Evolutionary conservation across 2,888 invertebrate species (phyloP).

Genomic region (Macrosoma leucophasiata): DNA sequence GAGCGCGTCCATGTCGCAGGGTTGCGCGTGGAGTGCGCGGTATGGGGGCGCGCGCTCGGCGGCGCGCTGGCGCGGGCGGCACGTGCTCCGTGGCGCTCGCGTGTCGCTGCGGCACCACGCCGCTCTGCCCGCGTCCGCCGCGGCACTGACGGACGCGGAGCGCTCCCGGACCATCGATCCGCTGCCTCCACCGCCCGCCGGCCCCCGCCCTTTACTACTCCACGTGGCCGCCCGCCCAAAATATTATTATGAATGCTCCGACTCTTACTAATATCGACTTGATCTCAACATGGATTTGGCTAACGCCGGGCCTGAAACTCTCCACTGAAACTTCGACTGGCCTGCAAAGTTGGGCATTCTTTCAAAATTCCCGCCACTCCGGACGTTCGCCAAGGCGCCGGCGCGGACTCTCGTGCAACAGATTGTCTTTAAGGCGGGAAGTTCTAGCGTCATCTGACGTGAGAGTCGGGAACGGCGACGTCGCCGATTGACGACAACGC

Average conservation of each 20-base stretch:
- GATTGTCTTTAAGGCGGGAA: conserved; percentile 65
- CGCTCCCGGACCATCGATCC: conserved; percentile 56
- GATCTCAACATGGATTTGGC: neutral
- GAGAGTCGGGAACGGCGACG: conserved; percentile 35
- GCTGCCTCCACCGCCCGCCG: conserved; percentile 41
- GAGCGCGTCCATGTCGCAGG: conserved; percentile 66
- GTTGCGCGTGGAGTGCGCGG: conserved; percentile 35
- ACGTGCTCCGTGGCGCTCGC: conserved; percentile 53
- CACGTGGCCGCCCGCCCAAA: conserved; percentile 31
- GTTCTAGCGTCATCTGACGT: conserved; percentile 51
- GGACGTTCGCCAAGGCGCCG: conserved; percentile 37
- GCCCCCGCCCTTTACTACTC: conserved; percentile 31
- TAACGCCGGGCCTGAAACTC: too few relatives aligned
- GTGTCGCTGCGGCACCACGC: conserved; percentile 57
- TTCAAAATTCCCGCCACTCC: conserved; percentile 43
- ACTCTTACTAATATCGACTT: too few relatives aligned
- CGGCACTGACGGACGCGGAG: conserved; percentile 51
- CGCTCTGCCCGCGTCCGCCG: conserved; percentile 68
- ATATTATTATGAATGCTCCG: too few relatives aligned
- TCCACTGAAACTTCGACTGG: too few relatives aligned
- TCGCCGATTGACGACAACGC: conserved; percentile 40
- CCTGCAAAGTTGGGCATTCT: too few relatives aligned
- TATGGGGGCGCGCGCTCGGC: conserved; percentile 49
- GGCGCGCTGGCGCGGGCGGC: conserved; percentile 59
- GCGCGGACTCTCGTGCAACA: conserved; percentile 60